Base-by-base conservation (phyloP, 2,888 invertebrate species). In the Stegana nigrithorax region DNA sequence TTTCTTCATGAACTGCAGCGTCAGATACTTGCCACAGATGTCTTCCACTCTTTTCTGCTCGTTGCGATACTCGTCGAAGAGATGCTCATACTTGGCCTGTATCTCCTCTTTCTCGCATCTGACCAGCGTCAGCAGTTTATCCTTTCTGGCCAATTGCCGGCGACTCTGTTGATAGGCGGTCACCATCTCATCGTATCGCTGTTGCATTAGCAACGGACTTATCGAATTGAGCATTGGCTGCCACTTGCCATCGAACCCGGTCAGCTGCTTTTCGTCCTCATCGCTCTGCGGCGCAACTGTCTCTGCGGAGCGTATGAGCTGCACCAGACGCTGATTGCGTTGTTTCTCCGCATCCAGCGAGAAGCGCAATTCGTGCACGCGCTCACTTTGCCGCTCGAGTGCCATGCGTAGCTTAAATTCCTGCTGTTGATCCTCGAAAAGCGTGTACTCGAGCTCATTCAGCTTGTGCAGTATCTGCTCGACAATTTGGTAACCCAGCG, bases 171-270 rank as follows among this genome's bases (percentile, higher is more conserved):
- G 78, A 67, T 83, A 76, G 8, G 83, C 81, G 7, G 61, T 64
- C 12, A 72, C 70, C 10, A 84, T 71, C 57, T 84, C 83, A 3
- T 83, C 82, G 60, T 82, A 82, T 44, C 83, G 84, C 47, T 83
- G 81, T 44, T 81, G 82, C 82, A 82, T 81, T 10, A 82, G 67
- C 50, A 82, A 57, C 0, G 82, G 83, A 68, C 82, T 82, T 17
- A 82, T 82, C 14, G 81, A 83, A 8, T 72, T 73, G 44, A 68
- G 70, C 27, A 68, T 27, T 10, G 65, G 62, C n/a, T 63, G 67
- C 69, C 71, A 69, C 21, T 42, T 53, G 23, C 6, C 36, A 2
- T 17, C 3, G 12, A 21, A 3, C n/a, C 32, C 17, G 2, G 19
- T 19, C 5, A 12, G 23, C 2, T 60, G 67, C 8, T 7, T 10